These are phyloP conservation scores for Netelia inedita DNA, from an alignment of 2,888 invertebrate genomes.

Conservation along the genomic window DNA sequence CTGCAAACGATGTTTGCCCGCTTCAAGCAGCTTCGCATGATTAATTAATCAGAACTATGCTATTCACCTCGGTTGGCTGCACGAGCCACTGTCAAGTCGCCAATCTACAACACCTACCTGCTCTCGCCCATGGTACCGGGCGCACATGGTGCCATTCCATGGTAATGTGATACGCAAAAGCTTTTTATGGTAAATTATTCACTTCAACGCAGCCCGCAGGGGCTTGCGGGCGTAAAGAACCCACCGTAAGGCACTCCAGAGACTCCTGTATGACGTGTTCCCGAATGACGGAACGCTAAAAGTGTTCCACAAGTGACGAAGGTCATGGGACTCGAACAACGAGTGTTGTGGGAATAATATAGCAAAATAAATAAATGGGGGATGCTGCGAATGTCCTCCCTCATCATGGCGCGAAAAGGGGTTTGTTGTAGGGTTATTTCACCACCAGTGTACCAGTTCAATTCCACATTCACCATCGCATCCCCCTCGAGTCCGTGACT, in stretches of 20 bases:
- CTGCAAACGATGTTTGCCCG: too few species aligned
- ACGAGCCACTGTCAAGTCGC: background rate
- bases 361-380: background rate
- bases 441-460: conserved; percentile 1
- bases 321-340: conserved; percentile 36
- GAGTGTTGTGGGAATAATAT: conserved; percentile 40
- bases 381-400: conserved; percentile 12
- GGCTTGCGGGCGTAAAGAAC: conserved; percentile 17
- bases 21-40: too few species aligned
- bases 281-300: background rate
- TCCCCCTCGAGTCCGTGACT: conserved; percentile 14
- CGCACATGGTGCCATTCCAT: background rate
- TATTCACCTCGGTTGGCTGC: too few species aligned
- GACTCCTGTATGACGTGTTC: conserved; percentile 27
- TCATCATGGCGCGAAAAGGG: conserved; percentile 23
- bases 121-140: background rate
- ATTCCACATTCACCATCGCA: background rate
- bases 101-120: background rate
- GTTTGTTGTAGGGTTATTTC: conserved; percentile 22
- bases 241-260: conserved; percentile 22
- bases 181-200: conserved; percentile 62
- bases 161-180: conserved; percentile 18
- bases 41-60: too few species aligned
- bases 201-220: conserved; percentile 33
- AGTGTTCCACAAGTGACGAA: conserved; percentile 23